Percentiles rank a stretch among this genome's conserved stretches.
These are phyloP conservation scores for Cisticola juncidis DNA, from an alignment of 2,113 vertebrate species.

Conservation along the genomic window DNA sequence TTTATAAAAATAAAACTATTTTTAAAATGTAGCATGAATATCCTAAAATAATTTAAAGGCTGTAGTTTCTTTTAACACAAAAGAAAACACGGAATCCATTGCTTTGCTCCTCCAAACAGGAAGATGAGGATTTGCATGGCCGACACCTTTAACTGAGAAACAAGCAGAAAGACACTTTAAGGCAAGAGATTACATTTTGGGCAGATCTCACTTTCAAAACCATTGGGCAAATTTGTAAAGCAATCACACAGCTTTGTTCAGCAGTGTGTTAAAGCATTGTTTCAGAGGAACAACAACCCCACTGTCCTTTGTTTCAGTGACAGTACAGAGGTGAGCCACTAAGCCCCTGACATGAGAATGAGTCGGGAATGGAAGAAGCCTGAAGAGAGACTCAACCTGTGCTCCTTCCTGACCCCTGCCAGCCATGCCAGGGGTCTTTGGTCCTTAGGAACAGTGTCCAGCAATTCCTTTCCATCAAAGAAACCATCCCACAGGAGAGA, in stretches of 20 bases:
- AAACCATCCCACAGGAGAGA: slow-evolving; percentile 10
- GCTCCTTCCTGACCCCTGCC: slow-evolving; percentile 32
- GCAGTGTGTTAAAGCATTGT: neutral
- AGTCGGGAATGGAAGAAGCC: neutral
- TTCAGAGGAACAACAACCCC: neutral
- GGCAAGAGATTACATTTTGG: neutral
- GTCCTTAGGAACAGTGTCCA: slow-evolving; percentile 27
- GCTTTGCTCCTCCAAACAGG: neutral
- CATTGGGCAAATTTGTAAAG: neutral
- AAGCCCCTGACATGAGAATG: neutral
- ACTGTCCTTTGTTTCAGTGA: neutral
- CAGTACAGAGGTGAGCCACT: neutral
- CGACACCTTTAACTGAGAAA: neutral
- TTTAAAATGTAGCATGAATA: neutral
- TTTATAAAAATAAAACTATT: neutral
- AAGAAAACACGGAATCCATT: neutral
- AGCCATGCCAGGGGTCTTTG: slow-evolving; percentile 11
- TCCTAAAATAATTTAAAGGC: neutral
- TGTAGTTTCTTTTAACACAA: neutral
- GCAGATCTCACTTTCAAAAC: neutral
- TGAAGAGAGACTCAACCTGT: neutral
- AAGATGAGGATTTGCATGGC: neutral
- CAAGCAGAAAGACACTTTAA: neutral
- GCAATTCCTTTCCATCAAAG: slow-evolving; percentile 33
- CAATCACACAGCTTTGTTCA: neutral